Percentiles rank a stretch among this genome's conserved stretches.
Evolutionary conservation across 2,797 vertebrate species (phyloP).

Genomic region (Nothura maculosa): DNA sequence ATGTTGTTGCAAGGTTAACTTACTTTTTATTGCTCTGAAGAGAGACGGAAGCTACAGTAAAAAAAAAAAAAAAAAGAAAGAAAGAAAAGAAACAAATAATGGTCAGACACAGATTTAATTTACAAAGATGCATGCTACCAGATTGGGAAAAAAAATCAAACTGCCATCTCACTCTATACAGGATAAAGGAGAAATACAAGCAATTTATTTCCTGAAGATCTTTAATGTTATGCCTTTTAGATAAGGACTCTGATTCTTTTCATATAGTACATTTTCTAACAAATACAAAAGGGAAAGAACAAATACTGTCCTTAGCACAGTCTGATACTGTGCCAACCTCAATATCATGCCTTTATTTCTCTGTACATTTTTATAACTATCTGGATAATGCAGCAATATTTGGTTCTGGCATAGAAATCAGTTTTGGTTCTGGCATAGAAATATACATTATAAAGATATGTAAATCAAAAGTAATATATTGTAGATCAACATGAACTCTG

Average conservation of each 20-base stretch:
- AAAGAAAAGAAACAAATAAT: neutral
- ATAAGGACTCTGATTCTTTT: conserved; percentile 35
- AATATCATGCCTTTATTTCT: neutral
- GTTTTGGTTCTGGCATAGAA: neutral
- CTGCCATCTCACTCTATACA: neutral
- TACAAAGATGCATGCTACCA: neutral
- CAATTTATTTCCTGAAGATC: conserved; percentile 22
- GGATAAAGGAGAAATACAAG: neutral
- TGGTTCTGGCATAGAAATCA: neutral
- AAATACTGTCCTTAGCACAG: conserved; percentile 42
- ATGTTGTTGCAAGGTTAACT: neutral
- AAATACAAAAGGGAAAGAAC: conserved; percentile 22
- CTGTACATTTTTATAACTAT: neutral
- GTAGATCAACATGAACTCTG: neutral
- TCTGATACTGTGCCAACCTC: conserved; percentile 20
- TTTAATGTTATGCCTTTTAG: conserved; percentile 37
- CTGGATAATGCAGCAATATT: neutral
- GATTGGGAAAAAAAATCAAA: neutral
- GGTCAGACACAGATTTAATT: neutral
- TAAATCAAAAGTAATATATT: neutral
- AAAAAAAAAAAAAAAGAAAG: neutral
- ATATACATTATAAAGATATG: neutral
- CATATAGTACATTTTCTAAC: conserved; percentile 32
- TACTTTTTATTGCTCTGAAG: conserved; percentile 7
- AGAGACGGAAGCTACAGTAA: neutral